These are phyloP conservation scores for Triops longicaudatus DNA, from an alignment of 1,140 invertebrate species.

Conservation along the genomic window DNA sequence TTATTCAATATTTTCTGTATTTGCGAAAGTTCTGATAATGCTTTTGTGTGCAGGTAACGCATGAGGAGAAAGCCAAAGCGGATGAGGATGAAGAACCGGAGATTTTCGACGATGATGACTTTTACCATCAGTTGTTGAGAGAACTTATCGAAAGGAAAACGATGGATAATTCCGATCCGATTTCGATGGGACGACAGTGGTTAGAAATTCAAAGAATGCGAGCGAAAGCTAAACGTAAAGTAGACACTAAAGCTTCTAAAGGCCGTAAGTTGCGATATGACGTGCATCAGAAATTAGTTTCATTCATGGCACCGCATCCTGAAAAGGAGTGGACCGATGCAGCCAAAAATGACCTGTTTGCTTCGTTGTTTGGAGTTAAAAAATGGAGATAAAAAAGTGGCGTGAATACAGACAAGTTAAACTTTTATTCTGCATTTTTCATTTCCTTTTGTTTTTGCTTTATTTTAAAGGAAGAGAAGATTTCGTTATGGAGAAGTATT, in stretches of 20 bases:
- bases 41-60: slow-evolving; percentile 9
- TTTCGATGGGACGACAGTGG: slow-evolving; percentile 69
- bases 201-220: slow-evolving; percentile 82
- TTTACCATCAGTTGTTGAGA: slow-evolving; percentile 84
- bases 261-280: slow-evolving; percentile 82
- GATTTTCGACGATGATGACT: slow-evolving; percentile 94
- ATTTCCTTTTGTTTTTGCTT: not conserved
- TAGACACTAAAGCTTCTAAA: slow-evolving; percentile 86
- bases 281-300: slow-evolving; percentile 81
- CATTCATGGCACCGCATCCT: slow-evolving; percentile 82
- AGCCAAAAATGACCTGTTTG: slow-evolving; percentile 68
- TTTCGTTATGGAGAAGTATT: too few species aligned
- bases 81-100: slow-evolving; percentile 63
- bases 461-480: too few species aligned
- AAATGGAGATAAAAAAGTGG: not conserved
- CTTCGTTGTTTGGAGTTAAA: slow-evolving; percentile 70
- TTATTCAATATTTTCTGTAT: too few species aligned
- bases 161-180: slow-evolving; percentile 66
- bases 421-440: not conserved
- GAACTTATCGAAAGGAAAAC: slow-evolving; percentile 89
- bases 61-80: slow-evolving; percentile 25
- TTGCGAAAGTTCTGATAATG: too few species aligned
- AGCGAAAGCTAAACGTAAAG: slow-evolving; percentile 78
- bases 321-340: slow-evolving; percentile 61
- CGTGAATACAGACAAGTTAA: not conserved